Conservation (phyloP, 2,797 vertebrate genomes). For the Micrastur ruficollis region DNA sequence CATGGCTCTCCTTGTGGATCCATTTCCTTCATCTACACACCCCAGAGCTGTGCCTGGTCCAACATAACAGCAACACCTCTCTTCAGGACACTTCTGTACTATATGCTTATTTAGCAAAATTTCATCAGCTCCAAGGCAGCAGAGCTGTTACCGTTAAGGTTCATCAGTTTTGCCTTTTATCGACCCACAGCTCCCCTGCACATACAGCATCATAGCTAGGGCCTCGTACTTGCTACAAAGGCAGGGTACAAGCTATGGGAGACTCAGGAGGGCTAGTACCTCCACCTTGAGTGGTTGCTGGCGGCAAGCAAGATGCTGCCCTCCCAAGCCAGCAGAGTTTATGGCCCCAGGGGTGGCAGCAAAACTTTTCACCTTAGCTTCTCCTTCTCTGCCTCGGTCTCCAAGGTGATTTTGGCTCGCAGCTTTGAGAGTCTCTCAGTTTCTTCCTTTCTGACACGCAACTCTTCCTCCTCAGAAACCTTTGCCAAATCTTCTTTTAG, state of each 20-base stretch:
- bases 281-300: background rate
- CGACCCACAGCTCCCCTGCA: background rate
- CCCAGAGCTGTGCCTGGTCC: background rate
- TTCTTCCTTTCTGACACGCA: slow-evolving; percentile 69
- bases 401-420: slow-evolving; percentile 45
- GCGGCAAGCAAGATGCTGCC: background rate
- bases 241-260: background rate
- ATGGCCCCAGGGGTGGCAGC: background rate
- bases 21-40: background rate
- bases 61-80: background rate
- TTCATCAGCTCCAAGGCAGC: background rate
- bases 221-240: accelerated
- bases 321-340: background rate
- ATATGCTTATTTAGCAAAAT: accelerated
- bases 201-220: accelerated
- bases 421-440: slow-evolving; percentile 61
- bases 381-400: slow-evolving; percentile 62
- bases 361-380: slow-evolving; percentile 77
- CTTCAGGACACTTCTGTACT: too few relatives aligned
- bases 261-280: background rate
- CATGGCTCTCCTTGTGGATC: background rate
- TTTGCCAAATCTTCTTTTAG: slow-evolving; percentile 70
- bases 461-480: slow-evolving; percentile 74
- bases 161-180: accelerated
- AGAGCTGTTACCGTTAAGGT: background rate